A percentile compares a stretch with the other conserved stretches of the same genome.
Conservation (phyloP, 2,888 invertebrate species). For the Calephelis perditalis region DNA sequence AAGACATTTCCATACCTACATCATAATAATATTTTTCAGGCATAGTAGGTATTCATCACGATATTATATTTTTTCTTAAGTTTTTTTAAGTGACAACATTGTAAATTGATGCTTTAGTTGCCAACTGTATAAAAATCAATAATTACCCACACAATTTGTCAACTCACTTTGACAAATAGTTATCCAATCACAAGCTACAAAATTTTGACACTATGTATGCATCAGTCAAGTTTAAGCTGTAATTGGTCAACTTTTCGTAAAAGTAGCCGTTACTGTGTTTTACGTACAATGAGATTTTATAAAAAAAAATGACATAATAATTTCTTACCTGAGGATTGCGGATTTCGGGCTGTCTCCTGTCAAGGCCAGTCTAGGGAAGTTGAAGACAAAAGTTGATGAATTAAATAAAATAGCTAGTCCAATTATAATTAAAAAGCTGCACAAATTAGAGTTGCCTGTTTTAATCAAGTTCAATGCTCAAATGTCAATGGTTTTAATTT, state of each 20-base stretch:
- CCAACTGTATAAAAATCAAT: no score
- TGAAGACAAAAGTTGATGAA: no score
- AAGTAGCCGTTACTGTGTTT: not conserved
- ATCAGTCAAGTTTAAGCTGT: not conserved
- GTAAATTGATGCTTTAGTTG: no score
- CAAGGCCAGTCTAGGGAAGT: no score
- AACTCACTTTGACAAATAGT: not conserved
- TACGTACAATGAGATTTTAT: not conserved
- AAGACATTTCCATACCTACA: no score
- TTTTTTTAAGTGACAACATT: no score
- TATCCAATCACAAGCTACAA: not conserved
- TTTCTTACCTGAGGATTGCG: not conserved
- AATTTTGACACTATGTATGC: not conserved
- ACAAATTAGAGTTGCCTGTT: slow-evolving; percentile 6
- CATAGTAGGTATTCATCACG: no score
- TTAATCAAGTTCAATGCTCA: slow-evolving; percentile 22
- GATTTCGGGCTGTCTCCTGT: no score
- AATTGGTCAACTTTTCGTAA: not conserved
- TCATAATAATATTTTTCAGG: no score
- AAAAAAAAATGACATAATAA: not conserved
- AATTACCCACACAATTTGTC: no score
- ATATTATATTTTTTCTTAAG: no score
- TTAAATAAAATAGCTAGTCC: not conserved
- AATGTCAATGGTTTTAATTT: slow-evolving; percentile 17
- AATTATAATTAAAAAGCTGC: not conserved